Percentiles rank a stretch among this genome's conserved stretches.
These are phyloP conservation scores for Leucophenga montana DNA, from an alignment of 2,888 invertebrate species.

Conservation along the genomic window DNA sequence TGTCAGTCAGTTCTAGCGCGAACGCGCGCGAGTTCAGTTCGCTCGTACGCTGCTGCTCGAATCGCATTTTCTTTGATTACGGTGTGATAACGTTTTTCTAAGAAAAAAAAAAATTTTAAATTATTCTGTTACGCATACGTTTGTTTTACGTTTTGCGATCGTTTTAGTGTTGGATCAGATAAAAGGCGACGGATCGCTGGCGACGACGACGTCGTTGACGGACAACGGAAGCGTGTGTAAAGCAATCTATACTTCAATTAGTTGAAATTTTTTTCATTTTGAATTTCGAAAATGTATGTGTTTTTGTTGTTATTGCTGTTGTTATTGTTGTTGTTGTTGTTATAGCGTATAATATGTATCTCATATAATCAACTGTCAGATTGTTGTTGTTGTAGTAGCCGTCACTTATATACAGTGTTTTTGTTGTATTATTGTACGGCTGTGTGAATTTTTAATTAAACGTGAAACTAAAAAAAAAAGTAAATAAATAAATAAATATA, in stretches of 20 bases:
- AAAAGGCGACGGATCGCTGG: neutral
- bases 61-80: neutral
- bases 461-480: constrained; percentile 34
- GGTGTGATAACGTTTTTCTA: neutral
- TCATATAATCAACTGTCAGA: neutral
- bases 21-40: constrained; percentile 53
- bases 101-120: too few species aligned
- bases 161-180: neutral
- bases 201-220: neutral
- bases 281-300: neutral
- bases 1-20: constrained; percentile 62
- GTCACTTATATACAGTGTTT: neutral
- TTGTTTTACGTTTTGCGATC: neutral
- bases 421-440: constrained; percentile 18
- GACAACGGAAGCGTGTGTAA: constrained; percentile 3
- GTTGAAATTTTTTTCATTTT: neutral
- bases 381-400: neutral
- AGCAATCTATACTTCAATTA: neutral
- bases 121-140: neutral
- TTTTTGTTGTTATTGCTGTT: constrained; percentile 16
- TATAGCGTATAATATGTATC: too few species aligned
- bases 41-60: constrained; percentile 24
- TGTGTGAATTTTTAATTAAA: constrained; percentile 49
- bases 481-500: constrained; percentile 35
- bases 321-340: constrained; percentile 7